phyloP scores from a whole-genome alignment of 2,797 vertebrate genomes.

The Sibirionetta formosa region DNA sequence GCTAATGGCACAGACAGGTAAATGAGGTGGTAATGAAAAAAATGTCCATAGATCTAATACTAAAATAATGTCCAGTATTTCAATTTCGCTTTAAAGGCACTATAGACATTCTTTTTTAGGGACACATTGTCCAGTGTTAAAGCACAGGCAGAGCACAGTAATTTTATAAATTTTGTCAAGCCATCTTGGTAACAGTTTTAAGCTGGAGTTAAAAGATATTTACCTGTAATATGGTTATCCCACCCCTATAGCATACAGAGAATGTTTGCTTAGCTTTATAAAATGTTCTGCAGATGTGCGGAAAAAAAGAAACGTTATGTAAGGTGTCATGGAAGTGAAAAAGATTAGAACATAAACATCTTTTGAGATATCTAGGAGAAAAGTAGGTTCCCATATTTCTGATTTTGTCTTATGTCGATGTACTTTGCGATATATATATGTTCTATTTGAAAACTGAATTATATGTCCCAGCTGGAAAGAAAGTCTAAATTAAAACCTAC shows the following conservation, averaged over 20 bases:
- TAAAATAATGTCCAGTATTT: not conserved
- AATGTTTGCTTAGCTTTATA: not conserved
- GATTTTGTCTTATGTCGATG: constrained; percentile 8
- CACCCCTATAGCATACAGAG: not conserved
- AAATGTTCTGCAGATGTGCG: not conserved
- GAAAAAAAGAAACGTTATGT: not conserved
- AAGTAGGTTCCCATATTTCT: not conserved
- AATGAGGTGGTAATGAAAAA: not conserved
- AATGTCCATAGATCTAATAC: not conserved
- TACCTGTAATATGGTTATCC: not conserved
- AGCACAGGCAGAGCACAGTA: not conserved
- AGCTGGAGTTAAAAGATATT: not conserved
- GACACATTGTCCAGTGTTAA: fast-evolving
- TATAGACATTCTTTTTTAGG: not conserved
- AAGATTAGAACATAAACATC: not conserved
- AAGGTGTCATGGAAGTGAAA: not conserved
- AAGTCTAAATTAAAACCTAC: not conserved
- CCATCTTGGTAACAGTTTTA: not conserved
- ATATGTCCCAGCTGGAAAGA: not conserved
- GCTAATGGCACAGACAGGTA: not conserved
- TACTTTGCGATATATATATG: not conserved
- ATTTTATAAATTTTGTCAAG: not conserved
- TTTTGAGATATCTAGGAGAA: not conserved
- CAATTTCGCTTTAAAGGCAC: not conserved
- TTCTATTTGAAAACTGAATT: not conserved